Conservation (phyloP, 2,113 vertebrate species). For the Neofelis nebulosa region DNA sequence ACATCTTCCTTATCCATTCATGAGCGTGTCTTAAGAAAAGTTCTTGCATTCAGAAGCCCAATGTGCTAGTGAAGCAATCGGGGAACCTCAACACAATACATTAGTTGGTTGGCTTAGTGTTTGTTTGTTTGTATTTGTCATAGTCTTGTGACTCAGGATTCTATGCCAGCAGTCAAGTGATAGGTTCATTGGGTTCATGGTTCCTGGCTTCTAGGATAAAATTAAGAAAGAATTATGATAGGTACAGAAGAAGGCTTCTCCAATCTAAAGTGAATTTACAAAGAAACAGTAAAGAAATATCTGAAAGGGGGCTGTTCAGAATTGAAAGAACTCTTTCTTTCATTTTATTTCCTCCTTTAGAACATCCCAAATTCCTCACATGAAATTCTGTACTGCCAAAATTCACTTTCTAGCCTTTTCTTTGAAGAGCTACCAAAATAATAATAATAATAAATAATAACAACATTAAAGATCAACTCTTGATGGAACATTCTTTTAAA, state of each 20-base stretch:
- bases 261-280: not conserved
- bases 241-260: not conserved
- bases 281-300: not conserved
- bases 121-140: not conserved
- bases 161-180: not conserved
- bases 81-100: not conserved
- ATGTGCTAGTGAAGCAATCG: accelerated
- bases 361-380: not conserved
- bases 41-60: not conserved
- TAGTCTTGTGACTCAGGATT: not conserved
- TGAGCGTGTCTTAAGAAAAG: not conserved
- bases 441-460: not conserved
- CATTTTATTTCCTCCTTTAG: conserved; percentile 5
- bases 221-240: not conserved
- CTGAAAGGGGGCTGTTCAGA: not conserved
- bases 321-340: not conserved
- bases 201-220: not conserved
- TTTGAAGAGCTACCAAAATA: not conserved
- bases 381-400: not conserved
- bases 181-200: not conserved
- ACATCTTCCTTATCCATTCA: not conserved
- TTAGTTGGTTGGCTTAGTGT: not conserved
- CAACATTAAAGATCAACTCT: not conserved
- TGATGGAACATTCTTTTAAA: not conserved
- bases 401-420: not conserved